Conservation (phyloP, 2,888 invertebrate genomes). For the Sussaba pulchella region DNA sequence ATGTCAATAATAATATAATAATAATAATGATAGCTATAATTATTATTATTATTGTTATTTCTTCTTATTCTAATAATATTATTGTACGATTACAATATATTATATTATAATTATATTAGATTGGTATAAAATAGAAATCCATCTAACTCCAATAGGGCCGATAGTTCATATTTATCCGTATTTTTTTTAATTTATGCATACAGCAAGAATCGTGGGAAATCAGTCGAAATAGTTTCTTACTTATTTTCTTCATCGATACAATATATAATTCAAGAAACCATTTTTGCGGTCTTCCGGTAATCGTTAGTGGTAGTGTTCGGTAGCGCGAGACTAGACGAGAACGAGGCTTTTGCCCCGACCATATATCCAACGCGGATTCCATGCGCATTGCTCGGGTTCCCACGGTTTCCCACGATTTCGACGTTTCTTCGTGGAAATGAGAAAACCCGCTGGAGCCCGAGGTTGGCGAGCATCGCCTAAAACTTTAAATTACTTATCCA, state of each 20-base stretch:
- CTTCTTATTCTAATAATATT: too few species aligned
- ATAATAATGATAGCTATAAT: too few species aligned
- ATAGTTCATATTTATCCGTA: too few species aligned
- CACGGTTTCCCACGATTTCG: constrained; percentile 47
- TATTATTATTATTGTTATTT: too few species aligned
- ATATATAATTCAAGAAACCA: constrained; percentile 55
- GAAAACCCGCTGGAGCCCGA: constrained; percentile 56
- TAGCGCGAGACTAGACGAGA: constrained; percentile 8
- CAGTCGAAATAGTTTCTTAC: constrained; percentile 30
- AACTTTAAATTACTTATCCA: constrained; percentile 72
- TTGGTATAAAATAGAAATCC: too few species aligned
- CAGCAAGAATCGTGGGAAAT: too few species aligned
- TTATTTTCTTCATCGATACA: constrained; percentile 35
- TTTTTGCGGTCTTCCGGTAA: constrained; percentile 48
- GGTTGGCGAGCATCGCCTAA: constrained; percentile 52
- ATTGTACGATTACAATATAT: too few species aligned
- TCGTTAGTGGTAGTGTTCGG: neutral
- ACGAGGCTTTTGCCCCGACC: constrained; percentile 33
- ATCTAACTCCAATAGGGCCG: too few species aligned
- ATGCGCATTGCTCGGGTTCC: constrained; percentile 38
- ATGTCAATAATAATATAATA: too few species aligned
- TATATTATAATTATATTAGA: too few species aligned
- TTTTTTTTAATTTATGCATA: too few species aligned
- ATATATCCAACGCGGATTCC: constrained; percentile 52
- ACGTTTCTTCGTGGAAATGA: constrained; percentile 66